Evolutionary conservation across 2,113 vertebrate species (phyloP).

Genomic region (Pachycephala philippinensis): DNA sequence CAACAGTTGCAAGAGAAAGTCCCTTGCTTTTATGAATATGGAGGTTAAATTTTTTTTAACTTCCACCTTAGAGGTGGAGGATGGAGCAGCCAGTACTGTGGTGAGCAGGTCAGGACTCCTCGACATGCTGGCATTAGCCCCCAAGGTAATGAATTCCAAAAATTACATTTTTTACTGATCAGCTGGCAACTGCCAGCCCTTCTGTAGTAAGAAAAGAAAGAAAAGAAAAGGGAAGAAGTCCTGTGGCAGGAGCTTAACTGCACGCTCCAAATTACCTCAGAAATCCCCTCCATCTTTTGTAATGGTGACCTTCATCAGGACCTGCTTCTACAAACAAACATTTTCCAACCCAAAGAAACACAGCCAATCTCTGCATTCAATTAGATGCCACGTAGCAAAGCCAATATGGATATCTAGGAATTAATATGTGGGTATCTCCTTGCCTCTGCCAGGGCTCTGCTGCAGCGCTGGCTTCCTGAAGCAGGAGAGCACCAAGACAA

Average conservation of each 20-base stretch:
- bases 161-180: not conserved
- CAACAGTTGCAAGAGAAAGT: not conserved
- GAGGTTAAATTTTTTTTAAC: not conserved
- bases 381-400: accelerated
- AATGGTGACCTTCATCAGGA: too few species aligned
- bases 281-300: not conserved
- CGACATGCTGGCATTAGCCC: not conserved
- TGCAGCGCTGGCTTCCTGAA: not conserved
- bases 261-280: not conserved
- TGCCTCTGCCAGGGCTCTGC: not conserved
- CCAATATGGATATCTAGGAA: not conserved
- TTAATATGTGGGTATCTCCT: not conserved
- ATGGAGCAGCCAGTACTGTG: not conserved
- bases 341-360: not conserved
- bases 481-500: not conserved
- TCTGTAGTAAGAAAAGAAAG: not conserved
- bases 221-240: not conserved
- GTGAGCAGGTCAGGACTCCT: not conserved
- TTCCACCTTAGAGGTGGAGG: not conserved
- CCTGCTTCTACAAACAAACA: not conserved
- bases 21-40: not conserved
- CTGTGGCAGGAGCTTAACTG: not conserved
- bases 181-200: not conserved
- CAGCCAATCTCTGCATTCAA: too few species aligned
- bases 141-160: not conserved